phyloP scores from a whole-genome alignment of 1,140 invertebrate genomes.

The Microplitis mediator region DNA sequence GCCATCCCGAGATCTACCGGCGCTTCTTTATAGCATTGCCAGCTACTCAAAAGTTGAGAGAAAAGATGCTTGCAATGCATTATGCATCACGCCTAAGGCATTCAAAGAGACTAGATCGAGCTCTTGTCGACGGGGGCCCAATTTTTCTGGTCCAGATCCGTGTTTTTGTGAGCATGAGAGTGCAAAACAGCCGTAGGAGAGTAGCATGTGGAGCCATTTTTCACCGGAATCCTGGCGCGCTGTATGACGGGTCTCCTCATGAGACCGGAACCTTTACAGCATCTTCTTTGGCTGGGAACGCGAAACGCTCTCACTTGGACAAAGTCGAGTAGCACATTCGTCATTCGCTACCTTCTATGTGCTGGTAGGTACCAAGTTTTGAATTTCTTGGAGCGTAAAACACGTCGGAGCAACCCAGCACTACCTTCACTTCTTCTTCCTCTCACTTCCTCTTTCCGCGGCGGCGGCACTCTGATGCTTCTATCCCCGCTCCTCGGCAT shows the following conservation, averaged over 20 bases:
- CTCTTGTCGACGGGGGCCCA: not conserved
- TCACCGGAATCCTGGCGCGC: not conserved
- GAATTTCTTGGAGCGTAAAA: slow-evolving; percentile 29
- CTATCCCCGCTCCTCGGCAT: slow-evolving; percentile 1
- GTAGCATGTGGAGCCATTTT: not conserved
- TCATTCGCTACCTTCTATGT: slow-evolving; percentile 7
- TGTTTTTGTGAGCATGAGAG: too few species aligned
- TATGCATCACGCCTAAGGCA: slow-evolving; percentile 23
- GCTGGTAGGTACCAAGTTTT: slow-evolving; percentile 10
- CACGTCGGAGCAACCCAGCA: slow-evolving; percentile 12
- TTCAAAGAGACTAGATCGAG: not conserved
- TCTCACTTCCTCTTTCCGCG: not conserved
- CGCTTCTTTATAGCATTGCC: too few species aligned
- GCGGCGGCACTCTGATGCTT: not conserved
- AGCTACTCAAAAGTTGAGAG: too few species aligned
- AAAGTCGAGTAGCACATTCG: slow-evolving; percentile 25
- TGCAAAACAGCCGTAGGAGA: too few species aligned
- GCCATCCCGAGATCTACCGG: not conserved
- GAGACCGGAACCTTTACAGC: slow-evolving; percentile 1
- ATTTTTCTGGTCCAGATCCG: slow-evolving; percentile 4
- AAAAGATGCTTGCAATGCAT: slow-evolving; percentile 23
- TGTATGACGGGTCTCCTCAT: not conserved
- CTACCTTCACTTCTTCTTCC: not conserved
- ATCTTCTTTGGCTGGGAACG: not conserved
- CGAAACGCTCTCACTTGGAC: slow-evolving; percentile 3